Percentiles rank a stretch among this genome's conserved stretches.
Evolutionary conservation across 2,888 invertebrate species (phyloP).

Genomic region (Trichacis sp.): DNA sequence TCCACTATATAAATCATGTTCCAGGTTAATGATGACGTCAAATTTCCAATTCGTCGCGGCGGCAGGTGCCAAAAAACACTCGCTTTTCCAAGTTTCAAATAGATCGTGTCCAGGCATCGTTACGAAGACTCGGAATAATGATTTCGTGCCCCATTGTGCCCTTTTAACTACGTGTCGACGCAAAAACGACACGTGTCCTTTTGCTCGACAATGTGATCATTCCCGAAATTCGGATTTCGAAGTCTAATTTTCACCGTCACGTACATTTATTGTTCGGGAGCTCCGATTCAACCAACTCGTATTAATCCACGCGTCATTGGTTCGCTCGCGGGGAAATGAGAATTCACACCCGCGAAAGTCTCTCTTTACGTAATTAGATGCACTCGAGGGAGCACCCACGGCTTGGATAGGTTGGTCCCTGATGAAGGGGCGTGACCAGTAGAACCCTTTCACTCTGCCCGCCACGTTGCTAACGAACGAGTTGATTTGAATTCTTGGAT

Average conservation of each 20-base stretch:
- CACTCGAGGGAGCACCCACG: constrained; percentile 49
- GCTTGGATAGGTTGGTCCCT: constrained; percentile 53
- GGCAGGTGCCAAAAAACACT: constrained; percentile 51
- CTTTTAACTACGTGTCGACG: constrained; percentile 38
- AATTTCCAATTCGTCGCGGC: constrained; percentile 47
- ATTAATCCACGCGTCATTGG: constrained; percentile 20
- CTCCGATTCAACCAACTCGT: constrained; percentile 62
- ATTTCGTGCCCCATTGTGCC: constrained; percentile 31
- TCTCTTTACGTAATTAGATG: constrained; percentile 57
- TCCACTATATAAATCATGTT: too few species aligned
- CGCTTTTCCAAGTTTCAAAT: constrained; percentile 35
- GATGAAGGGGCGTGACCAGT: constrained; percentile 52
- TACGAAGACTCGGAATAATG: constrained; percentile 50
- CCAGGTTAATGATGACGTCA: too few species aligned
- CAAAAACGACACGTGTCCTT: constrained; percentile 38
- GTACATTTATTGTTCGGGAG: constrained; percentile 15
- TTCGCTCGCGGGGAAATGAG: constrained; percentile 10
- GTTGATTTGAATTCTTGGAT: too few species aligned
- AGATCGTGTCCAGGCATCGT: constrained; percentile 58
- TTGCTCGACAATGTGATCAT: constrained; percentile 13
- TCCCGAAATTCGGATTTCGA: constrained; percentile 18
- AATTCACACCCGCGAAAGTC: constrained; percentile 54
- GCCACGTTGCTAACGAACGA: background rate
- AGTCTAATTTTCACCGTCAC: constrained; percentile 33
- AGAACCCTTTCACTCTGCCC: constrained; percentile 49